Evolutionary conservation across 1,140 invertebrate genomes (phyloP).

Genomic region (Brachionus plicatilis): DNA sequence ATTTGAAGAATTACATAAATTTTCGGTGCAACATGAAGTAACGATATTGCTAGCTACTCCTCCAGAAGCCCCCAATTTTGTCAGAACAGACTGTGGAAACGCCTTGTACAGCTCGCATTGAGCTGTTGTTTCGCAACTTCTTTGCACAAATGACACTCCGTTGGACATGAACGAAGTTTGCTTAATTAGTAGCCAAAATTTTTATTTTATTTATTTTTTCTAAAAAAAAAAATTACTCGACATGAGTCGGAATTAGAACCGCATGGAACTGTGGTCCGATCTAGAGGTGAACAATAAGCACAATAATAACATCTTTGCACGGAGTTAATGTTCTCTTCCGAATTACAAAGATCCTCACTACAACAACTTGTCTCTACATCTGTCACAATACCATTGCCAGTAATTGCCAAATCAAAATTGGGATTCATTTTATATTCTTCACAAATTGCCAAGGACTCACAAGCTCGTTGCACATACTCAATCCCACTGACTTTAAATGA

Average conservation of each 20-base stretch:
- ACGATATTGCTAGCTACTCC: not conserved
- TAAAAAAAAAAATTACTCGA: not conserved
- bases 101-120: not conserved
- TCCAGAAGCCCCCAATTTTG: not conserved
- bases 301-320: constrained; percentile 2
- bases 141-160: not conserved
- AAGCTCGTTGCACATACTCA: not conserved
- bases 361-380: not conserved
- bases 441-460: constrained; percentile 3
- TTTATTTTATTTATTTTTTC: not conserved
- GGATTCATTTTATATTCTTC: constrained; percentile 4
- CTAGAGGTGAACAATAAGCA: not conserved
- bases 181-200: not conserved
- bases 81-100: not conserved
- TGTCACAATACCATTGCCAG: not conserved
- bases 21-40: not conserved
- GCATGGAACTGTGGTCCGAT: not conserved
- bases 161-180: constrained; percentile 11
- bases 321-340: not conserved
- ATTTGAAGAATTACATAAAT: constrained; percentile 24
- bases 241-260: not conserved
- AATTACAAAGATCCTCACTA: constrained; percentile 3
- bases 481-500: not conserved
- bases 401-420: not conserved
- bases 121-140: not conserved